Percentiles rank a stretch among this genome's conserved stretches.
These are phyloP conservation scores for Pocillopora meandrina DNA, from an alignment of 92 coral and sea anemone species.

Conservation along the genomic window DNA sequence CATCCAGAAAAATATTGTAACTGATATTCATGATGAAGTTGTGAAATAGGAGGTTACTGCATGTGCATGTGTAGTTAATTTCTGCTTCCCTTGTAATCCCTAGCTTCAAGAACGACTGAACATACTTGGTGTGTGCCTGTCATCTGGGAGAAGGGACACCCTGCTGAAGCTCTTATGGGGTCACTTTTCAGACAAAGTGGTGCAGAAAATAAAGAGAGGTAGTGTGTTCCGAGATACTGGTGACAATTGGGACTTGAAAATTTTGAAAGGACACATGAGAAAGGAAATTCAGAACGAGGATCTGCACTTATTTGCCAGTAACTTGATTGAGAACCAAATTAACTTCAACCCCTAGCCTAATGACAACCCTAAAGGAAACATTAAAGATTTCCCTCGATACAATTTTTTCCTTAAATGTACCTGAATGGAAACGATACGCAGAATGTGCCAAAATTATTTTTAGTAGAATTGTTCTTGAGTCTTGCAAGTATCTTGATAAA, in stretches of 20 bases:
- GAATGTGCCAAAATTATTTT: conserved; percentile 58
- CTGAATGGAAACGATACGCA: conserved; percentile 47
- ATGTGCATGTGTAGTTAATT: background rate
- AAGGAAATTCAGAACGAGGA: conserved; percentile 59
- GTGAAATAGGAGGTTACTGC: background rate
- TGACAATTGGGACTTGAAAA: conserved; percentile 49
- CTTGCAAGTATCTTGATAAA: background rate
- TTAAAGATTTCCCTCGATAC: conserved; percentile 36
- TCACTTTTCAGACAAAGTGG: conserved; percentile 56
- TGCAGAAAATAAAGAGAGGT: conserved; percentile 39
- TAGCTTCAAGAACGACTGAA: conserved; percentile 65
- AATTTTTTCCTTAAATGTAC: conserved; percentile 43
- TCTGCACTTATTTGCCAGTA: conserved; percentile 50
- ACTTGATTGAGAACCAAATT: conserved; percentile 62
- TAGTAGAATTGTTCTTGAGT: conserved; percentile 46
- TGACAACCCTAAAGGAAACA: conserved; percentile 46
- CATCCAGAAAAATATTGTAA: background rate
- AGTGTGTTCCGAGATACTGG: conserved; percentile 58
- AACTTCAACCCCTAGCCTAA: conserved; percentile 43
- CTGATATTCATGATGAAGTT: background rate
- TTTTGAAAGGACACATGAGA: conserved; percentile 49
- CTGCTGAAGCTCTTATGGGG: conserved; percentile 50
- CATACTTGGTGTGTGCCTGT: conserved; percentile 64
- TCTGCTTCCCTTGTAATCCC: background rate
- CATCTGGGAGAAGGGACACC: conserved; percentile 38